Conservation (phyloP, 2,888 invertebrate species). For the Ypsolopha sequella region DNA sequence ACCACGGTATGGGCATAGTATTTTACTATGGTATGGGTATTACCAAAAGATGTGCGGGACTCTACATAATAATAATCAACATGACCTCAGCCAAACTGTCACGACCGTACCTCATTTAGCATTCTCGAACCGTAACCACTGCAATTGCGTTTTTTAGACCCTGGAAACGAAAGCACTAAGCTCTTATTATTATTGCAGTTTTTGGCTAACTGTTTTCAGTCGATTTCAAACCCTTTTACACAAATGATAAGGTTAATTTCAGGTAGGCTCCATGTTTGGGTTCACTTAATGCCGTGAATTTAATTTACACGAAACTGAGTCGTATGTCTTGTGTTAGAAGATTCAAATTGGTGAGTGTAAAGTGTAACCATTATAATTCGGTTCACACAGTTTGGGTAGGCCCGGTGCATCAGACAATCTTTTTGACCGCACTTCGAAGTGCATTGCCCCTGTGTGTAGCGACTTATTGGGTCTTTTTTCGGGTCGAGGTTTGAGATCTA, state of each 20-base stretch:
- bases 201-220: conserved; percentile 3
- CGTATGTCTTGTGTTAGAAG: no score
- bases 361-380: conserved; percentile 30
- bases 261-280: no score
- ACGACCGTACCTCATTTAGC: conserved; percentile 16
- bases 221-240: neutral
- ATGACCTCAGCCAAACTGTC: conserved; percentile 28
- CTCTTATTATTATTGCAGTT: neutral
- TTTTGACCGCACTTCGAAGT: conserved; percentile 50
- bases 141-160: conserved; percentile 2
- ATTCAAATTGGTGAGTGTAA: conserved; percentile 7
- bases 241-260: no score
- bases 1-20: no score
- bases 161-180: neutral
- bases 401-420: conserved; percentile 34
- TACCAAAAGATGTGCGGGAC: no score
- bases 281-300: no score
- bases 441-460: conserved; percentile 48
- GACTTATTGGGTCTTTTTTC: conserved; percentile 31
- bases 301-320: no score
- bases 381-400: conserved; percentile 34
- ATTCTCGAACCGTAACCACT: conserved; percentile 15
- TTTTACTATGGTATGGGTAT: no score
- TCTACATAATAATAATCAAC: conserved; percentile 11
- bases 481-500: conserved; percentile 36